Base-by-base conservation (phyloP, 1,140 invertebrate genomes). In the Drosophila nigrodunni region DNA sequence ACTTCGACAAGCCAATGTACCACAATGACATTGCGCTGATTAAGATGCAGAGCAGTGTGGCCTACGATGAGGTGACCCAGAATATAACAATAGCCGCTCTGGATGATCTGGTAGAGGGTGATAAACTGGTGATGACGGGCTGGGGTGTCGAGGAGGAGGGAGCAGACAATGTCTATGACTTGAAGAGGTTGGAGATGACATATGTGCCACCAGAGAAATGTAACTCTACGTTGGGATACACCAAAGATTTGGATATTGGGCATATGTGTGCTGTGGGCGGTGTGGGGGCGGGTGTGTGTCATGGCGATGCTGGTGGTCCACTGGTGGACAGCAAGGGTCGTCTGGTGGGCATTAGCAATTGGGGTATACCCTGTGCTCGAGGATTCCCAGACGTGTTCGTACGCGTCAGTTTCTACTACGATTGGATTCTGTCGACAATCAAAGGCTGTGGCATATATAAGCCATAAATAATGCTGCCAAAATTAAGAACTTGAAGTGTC, bases 261-360 rank as follows among this genome's bases (percentile, higher is more conserved):
- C 94, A 95, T 73, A 93, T 95, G 21, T 95, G 95, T 69, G 94
- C 94, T 0, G 90, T 94, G 9, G 94, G 94, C 0, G 93, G 89
- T 35, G 54, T 70, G 7, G 94, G 94, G 3, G 92, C 61, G 2
- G 94, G 94, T 3, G 77, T 85, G 43, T 92, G 91, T 18, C 74
- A 87, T 44, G 91, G 91, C 9, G 91, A 92, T 57, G 50, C 77
- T 1, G 91, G 91, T 9, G 91, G 88, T 10, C 79, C 91, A 0
- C 55, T 92, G 18, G 82, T 92, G 9, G 78, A 92, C 7, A 41
- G 47, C 11, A 49, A 68, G 7, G 91, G 90, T 2, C 79, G 73
- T 9, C 68, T 92, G 41, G 91, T 92, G 0, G 90, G 90, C 55
- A 58, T 92, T 18, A 66, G 58, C 37, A 94, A 94, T n/a, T 95